Conservation (phyloP, 2,113 vertebrate species). For the Xerus inauris region DNA sequence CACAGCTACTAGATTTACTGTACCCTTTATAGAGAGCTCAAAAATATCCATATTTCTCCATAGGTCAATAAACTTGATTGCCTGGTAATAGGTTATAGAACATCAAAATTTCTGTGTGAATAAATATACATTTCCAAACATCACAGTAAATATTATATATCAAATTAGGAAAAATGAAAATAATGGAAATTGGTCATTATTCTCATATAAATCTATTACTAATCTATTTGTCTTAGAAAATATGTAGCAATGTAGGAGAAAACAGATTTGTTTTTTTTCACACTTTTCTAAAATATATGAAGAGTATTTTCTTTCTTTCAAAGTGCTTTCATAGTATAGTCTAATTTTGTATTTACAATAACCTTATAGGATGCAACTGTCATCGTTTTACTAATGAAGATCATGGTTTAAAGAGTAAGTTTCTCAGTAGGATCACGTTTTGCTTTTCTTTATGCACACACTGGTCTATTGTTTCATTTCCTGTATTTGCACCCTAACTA, state of each 20-base stretch:
- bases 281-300: neutral
- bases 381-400: neutral
- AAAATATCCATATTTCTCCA: constrained; percentile 65
- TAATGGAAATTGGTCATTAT: neutral
- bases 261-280: neutral
- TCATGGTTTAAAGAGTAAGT: neutral
- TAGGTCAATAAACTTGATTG: constrained; percentile 77
- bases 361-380: neutral
- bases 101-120: constrained; percentile 35
- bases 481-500: neutral
- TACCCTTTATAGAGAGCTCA: constrained; percentile 60
- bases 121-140: constrained; percentile 46
- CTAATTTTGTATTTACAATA: neutral
- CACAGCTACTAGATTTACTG: constrained; percentile 66
- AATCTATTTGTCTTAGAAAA: neutral
- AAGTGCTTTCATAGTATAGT: neutral
- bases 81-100: constrained; percentile 44
- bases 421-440: neutral
- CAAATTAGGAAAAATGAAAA: constrained; percentile 11
- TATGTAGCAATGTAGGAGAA: neutral
- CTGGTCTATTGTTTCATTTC: neutral
- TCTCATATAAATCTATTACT: neutral
- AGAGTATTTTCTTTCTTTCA: constrained; percentile 28
- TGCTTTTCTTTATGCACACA: neutral
- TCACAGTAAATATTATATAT: neutral